phyloP scores from a whole-genome alignment of 2,113 vertebrate species.

The Trematomus loennbergii region DNA sequence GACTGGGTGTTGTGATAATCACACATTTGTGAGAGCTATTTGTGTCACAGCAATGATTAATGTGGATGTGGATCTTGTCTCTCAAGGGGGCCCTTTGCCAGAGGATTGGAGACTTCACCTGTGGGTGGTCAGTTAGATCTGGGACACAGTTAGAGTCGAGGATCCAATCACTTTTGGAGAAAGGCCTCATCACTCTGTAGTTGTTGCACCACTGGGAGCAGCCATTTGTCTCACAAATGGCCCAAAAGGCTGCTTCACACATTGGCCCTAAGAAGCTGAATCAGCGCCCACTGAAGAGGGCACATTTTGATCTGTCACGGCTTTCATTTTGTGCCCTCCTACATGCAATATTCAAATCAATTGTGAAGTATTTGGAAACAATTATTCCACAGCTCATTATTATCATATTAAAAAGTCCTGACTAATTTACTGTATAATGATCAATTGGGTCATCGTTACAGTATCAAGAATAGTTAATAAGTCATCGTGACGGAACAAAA shows the following conservation, averaged over 20 bases:
- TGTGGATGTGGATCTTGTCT: conserved; percentile 64
- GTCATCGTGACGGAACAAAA: conserved; percentile 31
- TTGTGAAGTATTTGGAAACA: conserved; percentile 37
- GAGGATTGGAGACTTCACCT: conserved; percentile 69
- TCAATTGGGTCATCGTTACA: conserved; percentile 9
- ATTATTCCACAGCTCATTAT: conserved; percentile 1
- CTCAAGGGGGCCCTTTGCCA: conserved; percentile 60
- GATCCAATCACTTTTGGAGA: conserved; percentile 72
- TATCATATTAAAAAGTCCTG: conserved; percentile 25
- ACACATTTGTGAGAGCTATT: conserved; percentile 69
- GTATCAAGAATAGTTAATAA: conserved; percentile 23
- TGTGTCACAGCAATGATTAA: conserved; percentile 74
- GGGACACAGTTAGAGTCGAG: conserved; percentile 64
- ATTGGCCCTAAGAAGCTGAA: conserved; percentile 68
- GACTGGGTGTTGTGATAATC: conserved; percentile 76
- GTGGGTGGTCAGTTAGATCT: conserved; percentile 75
- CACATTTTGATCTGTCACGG: conserved; percentile 48
- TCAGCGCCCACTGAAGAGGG: conserved; percentile 62
- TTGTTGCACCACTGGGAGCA: conserved; percentile 65
- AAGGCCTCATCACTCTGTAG: conserved; percentile 73
- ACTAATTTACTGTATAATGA: conserved; percentile 20
- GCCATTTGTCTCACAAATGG: conserved; percentile 74
- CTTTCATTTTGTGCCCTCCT: conserved; percentile 44
- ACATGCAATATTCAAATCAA: conserved; percentile 22
- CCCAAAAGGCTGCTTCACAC: conserved; percentile 63